Base-by-base conservation (phyloP, 1,140 invertebrate species). In the Drosophila orena region DNA sequence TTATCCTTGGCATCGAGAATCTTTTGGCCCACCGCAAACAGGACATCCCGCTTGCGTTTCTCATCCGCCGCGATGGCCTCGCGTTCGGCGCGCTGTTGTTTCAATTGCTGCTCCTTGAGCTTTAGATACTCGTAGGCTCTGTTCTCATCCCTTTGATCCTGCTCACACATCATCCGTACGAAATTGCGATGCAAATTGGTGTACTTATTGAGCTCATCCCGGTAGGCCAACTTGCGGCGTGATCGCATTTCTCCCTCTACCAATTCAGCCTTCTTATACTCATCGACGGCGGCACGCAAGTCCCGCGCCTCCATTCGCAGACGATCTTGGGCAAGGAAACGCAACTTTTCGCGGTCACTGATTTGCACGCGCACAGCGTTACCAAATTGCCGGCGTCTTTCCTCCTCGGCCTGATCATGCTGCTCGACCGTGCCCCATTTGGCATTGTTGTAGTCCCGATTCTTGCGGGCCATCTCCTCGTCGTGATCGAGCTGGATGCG, bases 311-410 rank as follows among this genome's bases (percentile, higher is more conserved):
- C 84, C 12, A 69, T 46, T 2, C 61, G 66, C 0, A 55, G 42
- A 0, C 84, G 79, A n/a, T 89, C 85, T 17, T 89, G 72, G 60
- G 85, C 84, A 30, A 80, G 2, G 46, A 58, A 88, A 2, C 69
- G 58, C 4, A 89, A 24, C 34, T 80, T 70, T 6, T 78, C 66
- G 5, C 49, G 76, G 44, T 89, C 84, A 30, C 47, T 57, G 52
- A 89, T 89, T 60, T 89, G 84, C 30, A 89, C 77, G 11, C 79
- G 79, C 17, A 89, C 79, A 0, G 66, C 84, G 24, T 27, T 54
- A 1, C 79, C 79, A 12, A 89, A 89, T 38, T 59, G 58, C 1
- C 22, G 37, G 30, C 84, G 84, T 7, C 62, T 62, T 12, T 78
- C 56, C 34, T 54, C 52, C 11, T 65, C 72, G 49, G 35, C 30